phyloP scores from a whole-genome alignment of 1,140 invertebrate species.

The Magallana gigas region DNA sequence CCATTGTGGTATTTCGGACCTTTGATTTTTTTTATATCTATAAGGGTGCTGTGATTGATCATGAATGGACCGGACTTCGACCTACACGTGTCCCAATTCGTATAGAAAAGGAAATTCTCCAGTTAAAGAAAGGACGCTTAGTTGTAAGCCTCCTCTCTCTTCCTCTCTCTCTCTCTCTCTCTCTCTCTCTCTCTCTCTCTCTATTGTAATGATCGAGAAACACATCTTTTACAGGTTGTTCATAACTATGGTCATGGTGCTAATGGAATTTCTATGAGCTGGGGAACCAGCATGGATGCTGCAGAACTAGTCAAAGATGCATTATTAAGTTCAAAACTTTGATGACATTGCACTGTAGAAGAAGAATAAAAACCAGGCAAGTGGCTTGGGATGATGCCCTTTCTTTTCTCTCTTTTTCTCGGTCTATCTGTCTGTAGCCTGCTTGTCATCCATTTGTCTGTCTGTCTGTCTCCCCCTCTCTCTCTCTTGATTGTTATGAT shows the following conservation, averaged over 20 bases:
- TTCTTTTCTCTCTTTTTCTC: too few relatives aligned
- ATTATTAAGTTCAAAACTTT: neutral
- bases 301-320: slow-evolving; percentile 83
- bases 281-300: slow-evolving; percentile 89
- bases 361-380: too few relatives aligned
- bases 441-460: too few relatives aligned
- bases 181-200: neutral
- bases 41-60: slow-evolving; percentile 79
- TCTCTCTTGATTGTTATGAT: neutral
- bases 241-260: slow-evolving; percentile 96
- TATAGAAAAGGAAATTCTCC: slow-evolving; percentile 83
- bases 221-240: slow-evolving; percentile 78
- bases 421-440: too few relatives aligned
- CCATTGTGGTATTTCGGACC: neutral
- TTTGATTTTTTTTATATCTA: neutral
- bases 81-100: slow-evolving; percentile 88
- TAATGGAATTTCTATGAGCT: slow-evolving; percentile 91
- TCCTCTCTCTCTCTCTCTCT: neutral
- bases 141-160: slow-evolving; percentile 38
- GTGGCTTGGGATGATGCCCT: too few relatives aligned
- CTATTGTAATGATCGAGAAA: neutral
- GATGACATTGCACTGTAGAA: neutral
- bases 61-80: slow-evolving; percentile 87
- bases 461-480: too few relatives aligned
- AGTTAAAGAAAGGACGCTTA: slow-evolving; percentile 48